Conservation (phyloP, 2,888 invertebrate genomes). For the Drosophila hamatofila region DNA sequence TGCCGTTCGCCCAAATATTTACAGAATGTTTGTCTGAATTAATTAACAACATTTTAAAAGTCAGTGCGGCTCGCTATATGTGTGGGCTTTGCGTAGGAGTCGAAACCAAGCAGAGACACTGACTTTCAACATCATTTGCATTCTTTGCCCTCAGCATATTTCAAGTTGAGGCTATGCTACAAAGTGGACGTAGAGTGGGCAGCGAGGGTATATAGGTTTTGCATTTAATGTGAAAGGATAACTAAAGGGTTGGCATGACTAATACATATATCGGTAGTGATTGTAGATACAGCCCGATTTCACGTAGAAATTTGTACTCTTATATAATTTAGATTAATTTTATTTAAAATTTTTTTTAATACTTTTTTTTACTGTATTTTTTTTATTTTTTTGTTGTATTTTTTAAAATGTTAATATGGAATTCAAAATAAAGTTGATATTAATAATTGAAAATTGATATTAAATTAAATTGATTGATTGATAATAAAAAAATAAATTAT, state of each 20-base stretch:
- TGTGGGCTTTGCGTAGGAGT: neutral
- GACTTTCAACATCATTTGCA: constrained; percentile 51
- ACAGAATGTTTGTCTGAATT: constrained; percentile 78
- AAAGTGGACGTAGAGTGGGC: neutral
- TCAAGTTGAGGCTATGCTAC: constrained; percentile 28
- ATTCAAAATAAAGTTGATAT: too few species aligned
- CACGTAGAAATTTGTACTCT: too few species aligned
- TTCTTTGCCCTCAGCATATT: constrained; percentile 66
- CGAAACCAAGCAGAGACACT: neutral
- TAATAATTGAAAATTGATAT: too few species aligned
- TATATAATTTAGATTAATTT: too few species aligned
- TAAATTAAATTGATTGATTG: too few species aligned
- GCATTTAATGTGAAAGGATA: neutral
- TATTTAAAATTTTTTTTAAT: too few species aligned
- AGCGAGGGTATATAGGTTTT: neutral
- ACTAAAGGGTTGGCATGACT: neutral
- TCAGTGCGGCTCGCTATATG: constrained; percentile 7
- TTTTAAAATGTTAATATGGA: too few species aligned
- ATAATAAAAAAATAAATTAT: too few species aligned
- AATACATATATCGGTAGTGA: neutral
- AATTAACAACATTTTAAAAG: constrained; percentile 70
- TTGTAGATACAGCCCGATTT: neutral
- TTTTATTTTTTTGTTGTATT: too few species aligned
- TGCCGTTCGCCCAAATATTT: constrained; percentile 69
- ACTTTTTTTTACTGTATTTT: too few species aligned